Evolutionary conservation across 2,888 invertebrate genomes (phyloP).

Genomic region (Subacronicta megacephala): DNA sequence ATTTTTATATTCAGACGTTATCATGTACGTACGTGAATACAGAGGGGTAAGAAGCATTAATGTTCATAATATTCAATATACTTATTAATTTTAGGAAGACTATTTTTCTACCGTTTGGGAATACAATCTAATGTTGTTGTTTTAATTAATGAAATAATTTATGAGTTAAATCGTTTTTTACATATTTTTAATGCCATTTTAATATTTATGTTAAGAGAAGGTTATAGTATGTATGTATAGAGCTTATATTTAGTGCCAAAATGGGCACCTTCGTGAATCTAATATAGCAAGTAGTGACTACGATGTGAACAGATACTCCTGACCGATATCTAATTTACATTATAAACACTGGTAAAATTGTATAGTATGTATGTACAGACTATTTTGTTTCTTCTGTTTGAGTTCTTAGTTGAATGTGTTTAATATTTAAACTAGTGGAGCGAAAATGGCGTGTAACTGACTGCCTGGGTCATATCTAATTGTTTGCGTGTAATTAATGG

Average conservation of each 20-base stretch:
- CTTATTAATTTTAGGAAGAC: neutral
- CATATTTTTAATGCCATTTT: constrained; percentile 11
- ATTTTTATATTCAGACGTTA: neutral
- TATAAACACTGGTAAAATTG: no score
- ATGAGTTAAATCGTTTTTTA: constrained; percentile 26
- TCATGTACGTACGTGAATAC: no score
- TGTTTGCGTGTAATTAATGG: no score
- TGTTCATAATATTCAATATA: no score
- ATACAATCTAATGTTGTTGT: constrained; percentile 39
- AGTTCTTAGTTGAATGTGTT: no score
- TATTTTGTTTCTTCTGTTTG: no score
- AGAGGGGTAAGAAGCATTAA: no score
- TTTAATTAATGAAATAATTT: constrained; percentile 34
- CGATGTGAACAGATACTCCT: no score
- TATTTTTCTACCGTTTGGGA: constrained; percentile 30
- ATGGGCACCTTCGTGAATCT: constrained; percentile 15
- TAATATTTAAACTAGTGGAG: no score
- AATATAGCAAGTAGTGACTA: neutral
- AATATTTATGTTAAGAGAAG: constrained; percentile 21
- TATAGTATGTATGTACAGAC: no score
- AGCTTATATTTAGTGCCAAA: constrained; percentile 49
- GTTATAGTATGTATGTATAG: constrained; percentile 22
- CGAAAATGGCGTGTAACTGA: no score
- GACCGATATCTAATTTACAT: no score
- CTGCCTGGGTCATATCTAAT: neutral